phyloP scores from a whole-genome alignment of 1,140 invertebrate genomes.

The Magallana gigas region DNA sequence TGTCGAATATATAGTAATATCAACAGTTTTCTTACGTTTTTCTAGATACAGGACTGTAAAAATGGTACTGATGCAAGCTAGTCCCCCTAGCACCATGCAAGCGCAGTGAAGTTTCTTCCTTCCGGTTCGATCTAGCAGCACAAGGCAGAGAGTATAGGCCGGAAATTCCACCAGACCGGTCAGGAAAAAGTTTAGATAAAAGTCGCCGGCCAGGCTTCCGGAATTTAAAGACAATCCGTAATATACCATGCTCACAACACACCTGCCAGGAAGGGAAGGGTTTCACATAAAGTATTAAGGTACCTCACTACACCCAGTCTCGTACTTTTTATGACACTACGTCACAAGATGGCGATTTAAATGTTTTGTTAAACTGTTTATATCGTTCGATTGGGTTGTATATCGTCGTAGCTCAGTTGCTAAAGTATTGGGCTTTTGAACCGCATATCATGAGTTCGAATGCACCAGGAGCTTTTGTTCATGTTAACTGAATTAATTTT shows the following conservation, averaged over 20 bases:
- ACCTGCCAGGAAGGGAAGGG: constrained; percentile 78
- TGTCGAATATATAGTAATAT: too few relatives aligned
- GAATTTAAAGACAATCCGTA: constrained; percentile 83
- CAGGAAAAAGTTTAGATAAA: constrained; percentile 74
- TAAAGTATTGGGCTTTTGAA: too few relatives aligned
- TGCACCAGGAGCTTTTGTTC: too few relatives aligned
- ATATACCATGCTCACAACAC: constrained; percentile 83
- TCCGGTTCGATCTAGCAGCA: constrained; percentile 64
- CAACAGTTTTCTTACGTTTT: constrained; percentile 48
- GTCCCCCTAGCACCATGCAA: constrained; percentile 63
- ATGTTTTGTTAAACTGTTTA: too few relatives aligned
- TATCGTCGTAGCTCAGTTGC: too few relatives aligned
- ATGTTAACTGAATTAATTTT: too few relatives aligned
- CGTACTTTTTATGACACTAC: too few relatives aligned
- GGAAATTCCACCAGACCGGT: constrained; percentile 87
- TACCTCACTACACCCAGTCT: too few relatives aligned
- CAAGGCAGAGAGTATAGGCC: constrained; percentile 76
- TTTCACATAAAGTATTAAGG: neutral
- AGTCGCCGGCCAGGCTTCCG: constrained; percentile 65
- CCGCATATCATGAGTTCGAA: too few relatives aligned
- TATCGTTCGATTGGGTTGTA: too few relatives aligned
- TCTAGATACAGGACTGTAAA: constrained; percentile 61
- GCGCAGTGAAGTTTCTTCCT: constrained; percentile 64
- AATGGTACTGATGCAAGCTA: constrained; percentile 64
- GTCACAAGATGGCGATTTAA: too few relatives aligned